Base-by-base conservation (phyloP, 2,113 vertebrate genomes). In the Tragelaphus imberbis region DNA sequence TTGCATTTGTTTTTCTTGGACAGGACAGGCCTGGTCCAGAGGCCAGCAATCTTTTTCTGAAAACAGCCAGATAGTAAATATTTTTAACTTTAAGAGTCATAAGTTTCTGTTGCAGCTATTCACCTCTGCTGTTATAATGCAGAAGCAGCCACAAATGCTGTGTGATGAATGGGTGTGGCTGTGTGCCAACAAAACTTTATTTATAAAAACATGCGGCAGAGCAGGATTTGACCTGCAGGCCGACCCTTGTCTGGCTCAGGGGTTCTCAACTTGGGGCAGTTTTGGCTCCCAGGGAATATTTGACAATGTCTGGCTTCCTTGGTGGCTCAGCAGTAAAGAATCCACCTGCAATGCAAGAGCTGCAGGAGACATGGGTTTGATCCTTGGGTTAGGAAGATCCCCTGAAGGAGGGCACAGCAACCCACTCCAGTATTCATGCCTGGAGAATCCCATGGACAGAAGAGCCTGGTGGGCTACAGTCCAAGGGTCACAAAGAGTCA, bases 91-190 rank as follows among this genome's bases (percentile, higher is more conserved):
- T 0, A 11, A 65, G 49, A 28, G 81, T 25, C 1, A 5, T 27
- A n/a, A 40, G 21, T 53, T 36, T 47, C 25, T 27, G 61, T 27
- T 4, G 77, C 36, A 12, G 1, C 33, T 17, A 2, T 49, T 47
- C 23, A 12, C 27, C 55, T 27, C 19, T 27, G 55, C 79, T 23
- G 28, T 8, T 5, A 59, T 8, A 2, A 4, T 21, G 40, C 44
- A 61, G 15, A 44, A 14, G 55, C n/a, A 15, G 58, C 47, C 55
- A 1, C 2, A 5, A 44, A 25, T 0, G 1, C 23, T 33, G 8
- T 1, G 40, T 33, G 23, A 14, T 16, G 71, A 47, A 7, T 9
- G 86, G 56, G 36, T 8, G 2, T 17, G 58, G 49, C 49, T 3
- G 1, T 5, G 27, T 51, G 81, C 81, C 81, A 15, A n/a, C 51